phyloP scores from a whole-genome alignment of 2,113 vertebrate species.

The Tor tambroides region DNA sequence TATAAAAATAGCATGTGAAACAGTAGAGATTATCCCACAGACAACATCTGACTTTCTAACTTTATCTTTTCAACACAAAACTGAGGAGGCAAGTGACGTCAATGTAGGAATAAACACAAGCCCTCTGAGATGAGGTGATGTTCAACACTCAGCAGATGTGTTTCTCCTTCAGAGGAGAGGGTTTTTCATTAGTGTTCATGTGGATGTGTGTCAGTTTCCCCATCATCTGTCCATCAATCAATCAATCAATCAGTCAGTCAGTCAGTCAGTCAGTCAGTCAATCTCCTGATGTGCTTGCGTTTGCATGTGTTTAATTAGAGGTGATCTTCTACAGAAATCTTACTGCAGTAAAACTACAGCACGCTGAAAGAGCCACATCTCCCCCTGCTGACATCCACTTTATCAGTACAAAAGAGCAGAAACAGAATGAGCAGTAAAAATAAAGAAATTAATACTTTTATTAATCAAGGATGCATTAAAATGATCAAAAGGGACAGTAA shows the following conservation, averaged over 20 bases:
- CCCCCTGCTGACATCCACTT: not conserved
- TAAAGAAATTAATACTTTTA: no score
- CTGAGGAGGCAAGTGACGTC: not conserved
- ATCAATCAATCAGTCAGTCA: not conserved
- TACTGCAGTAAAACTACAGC: not conserved
- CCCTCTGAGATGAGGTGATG: not conserved
- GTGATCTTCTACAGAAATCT: not conserved
- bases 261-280: not conserved
- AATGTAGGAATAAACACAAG: not conserved
- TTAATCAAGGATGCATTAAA: no score
- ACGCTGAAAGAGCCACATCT: not conserved
- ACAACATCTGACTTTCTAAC: not conserved
- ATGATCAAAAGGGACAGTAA: no score
- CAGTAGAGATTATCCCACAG: not conserved
- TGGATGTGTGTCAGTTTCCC: not conserved
- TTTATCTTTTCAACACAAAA: not conserved
- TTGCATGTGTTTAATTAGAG: not conserved
- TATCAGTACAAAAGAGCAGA: not conserved
- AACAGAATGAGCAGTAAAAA: no score
- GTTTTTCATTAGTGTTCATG: not conserved
- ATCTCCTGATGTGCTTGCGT: not conserved
- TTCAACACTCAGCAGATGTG: not conserved
- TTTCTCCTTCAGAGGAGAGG: not conserved
- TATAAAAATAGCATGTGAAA: not conserved
- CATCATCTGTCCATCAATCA: not conserved